Percentiles rank a stretch among this genome's conserved stretches.
phyloP scores from a whole-genome alignment of 1,140 invertebrate species.

The Euborellia annulipes region DNA sequence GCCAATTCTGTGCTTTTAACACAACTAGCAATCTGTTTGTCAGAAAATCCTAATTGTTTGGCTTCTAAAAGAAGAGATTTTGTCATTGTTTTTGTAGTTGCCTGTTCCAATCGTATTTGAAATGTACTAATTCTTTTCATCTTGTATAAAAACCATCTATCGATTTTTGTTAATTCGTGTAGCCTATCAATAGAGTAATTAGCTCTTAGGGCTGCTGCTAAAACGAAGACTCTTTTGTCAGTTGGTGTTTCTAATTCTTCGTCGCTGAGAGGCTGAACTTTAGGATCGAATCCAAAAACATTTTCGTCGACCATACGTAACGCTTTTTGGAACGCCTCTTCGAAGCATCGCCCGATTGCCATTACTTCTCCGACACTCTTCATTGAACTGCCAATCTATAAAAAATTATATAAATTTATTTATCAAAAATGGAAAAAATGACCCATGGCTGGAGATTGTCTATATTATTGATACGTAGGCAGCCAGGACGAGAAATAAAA shows the following conservation, averaged over 20 bases:
- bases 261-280: constrained; percentile 47
- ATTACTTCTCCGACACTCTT: constrained; percentile 99
- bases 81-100: constrained; percentile 39
- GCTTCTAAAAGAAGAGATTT: constrained; percentile 52
- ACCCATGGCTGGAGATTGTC: too few species aligned
- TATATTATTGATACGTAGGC: too few species aligned
- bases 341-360: constrained; percentile 94
- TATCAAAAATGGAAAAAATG: too few species aligned
- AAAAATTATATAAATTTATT: too few species aligned
- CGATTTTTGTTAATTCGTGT: constrained; percentile 90
- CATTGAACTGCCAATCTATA: constrained; percentile 98
- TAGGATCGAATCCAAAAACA: constrained; percentile 84
- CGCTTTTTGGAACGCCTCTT: constrained; percentile 99
- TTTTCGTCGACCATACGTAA: constrained; percentile 95
- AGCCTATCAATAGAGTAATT: constrained; percentile 69
- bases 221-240: constrained; percentile 72
- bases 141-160: constrained; percentile 91
- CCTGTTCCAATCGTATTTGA: constrained; percentile 43
- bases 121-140: constrained; percentile 83
- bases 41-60: constrained; percentile 92
- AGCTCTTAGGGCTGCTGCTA: constrained; percentile 77
- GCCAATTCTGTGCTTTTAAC: constrained; percentile 76
- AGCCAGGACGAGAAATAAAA: too few species aligned
- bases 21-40: constrained; percentile 84
- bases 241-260: constrained; percentile 85